These are phyloP conservation scores for Frankliniella intonsa DNA, from an alignment of 2,888 invertebrate genomes.

Conservation along the genomic window DNA sequence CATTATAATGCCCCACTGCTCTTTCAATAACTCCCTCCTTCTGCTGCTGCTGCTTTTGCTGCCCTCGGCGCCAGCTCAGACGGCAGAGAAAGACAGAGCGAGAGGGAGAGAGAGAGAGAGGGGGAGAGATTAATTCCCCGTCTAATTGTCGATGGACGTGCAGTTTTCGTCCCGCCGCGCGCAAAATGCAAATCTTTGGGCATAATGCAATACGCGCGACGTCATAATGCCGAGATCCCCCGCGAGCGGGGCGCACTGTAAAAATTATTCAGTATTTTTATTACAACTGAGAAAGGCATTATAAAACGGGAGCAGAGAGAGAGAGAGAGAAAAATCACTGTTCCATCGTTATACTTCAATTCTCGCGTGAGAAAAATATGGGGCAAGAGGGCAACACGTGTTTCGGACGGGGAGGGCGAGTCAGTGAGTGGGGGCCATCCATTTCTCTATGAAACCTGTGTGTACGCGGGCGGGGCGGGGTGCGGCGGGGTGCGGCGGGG, in stretches of 20 bases:
- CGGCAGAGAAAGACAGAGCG: neutral
- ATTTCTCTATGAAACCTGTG: neutral
- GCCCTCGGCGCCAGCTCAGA: neutral
- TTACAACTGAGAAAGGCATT: neutral
- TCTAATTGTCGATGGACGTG: too few species aligned
- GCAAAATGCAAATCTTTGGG: too few species aligned
- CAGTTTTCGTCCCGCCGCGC: too few species aligned
- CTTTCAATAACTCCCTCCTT: slow-evolving; percentile 10
- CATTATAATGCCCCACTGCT: neutral
- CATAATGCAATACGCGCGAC: neutral
- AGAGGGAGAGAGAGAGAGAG: neutral
- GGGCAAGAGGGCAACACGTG: neutral
- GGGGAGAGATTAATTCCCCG: neutral
- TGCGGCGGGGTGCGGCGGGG: too few species aligned
- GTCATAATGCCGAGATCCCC: neutral
- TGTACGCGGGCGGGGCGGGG: neutral
- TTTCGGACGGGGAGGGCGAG: neutral
- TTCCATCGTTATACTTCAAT: slow-evolving; percentile 1
- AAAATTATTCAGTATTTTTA: too few species aligned
- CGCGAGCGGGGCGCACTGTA: too few species aligned
- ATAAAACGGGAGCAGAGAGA: neutral
- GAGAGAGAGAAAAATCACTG: neutral
- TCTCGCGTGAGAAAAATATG: slow-evolving; percentile 3
- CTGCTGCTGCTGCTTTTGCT: neutral
- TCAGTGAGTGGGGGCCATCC: neutral